Evolutionary conservation across 2,797 vertebrate species (phyloP), one percentile per base, ranked within the genome.

Genomic region (Typhlichthys eigenmanni): DNA sequence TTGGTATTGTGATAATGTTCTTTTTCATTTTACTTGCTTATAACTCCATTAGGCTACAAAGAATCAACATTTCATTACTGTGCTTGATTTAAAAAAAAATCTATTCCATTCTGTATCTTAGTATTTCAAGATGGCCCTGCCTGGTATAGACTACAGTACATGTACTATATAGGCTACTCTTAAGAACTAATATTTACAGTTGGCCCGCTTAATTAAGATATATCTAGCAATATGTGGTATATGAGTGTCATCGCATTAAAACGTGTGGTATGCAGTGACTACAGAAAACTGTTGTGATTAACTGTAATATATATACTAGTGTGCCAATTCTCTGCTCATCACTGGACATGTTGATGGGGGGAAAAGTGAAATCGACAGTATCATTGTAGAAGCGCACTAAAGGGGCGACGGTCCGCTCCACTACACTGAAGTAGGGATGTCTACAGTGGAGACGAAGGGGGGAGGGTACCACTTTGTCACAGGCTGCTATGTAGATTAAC

Each of bases 401-500:
- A 88, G 86, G 87, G 89, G 84, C 86, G 88, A 90, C 89, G 87
- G 88, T 91, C 88, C 87, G 88, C 88, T 88, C 80, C 85, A 83
- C 89, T 87, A 81, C 88, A 86, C 80, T 90, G 85, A 87, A 91
- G 88, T 86, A 84, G 85, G 87, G 91, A 91, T 90, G 89, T 91
- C 87, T 90, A 84, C 87, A 87, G 89, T 87, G 88, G 85, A 87
- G 89, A 86, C 85, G 88, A 90, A 91, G 89, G 92, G 91, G 94
- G 95, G 95, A 95, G 95, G 94, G 94, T 92, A 92, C 95, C 94
- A 94, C 92, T 94, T 93, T 95, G 94, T 95, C 94, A 95, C 93
- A 94, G 94, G 91, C 94, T 93, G 92, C 92, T 93, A 95, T 95
- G 94, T 93, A 95, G 93, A 95, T 96, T 96, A 96, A 96, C 95